Conservation (phyloP, 2,888 invertebrate species). For the Epinotia nisella region DNA sequence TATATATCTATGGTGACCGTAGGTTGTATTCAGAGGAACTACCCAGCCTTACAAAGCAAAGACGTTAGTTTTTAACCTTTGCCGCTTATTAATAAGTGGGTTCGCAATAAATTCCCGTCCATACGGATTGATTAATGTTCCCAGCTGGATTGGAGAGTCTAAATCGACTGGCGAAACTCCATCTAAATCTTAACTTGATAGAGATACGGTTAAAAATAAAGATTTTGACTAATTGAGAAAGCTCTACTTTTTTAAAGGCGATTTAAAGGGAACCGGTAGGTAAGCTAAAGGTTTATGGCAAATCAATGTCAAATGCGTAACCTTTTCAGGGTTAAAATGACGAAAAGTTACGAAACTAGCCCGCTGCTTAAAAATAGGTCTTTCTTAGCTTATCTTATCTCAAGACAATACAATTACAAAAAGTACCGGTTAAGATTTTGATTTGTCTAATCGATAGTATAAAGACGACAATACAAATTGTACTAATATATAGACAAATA, state of each 20-base stretch:
- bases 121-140: constrained; percentile 35
- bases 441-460: no score
- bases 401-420: no score
- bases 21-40: constrained; percentile 5
- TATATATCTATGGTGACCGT: no score
- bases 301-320: no score
- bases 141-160: constrained; percentile 1
- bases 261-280: neutral
- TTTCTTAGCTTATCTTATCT: no score
- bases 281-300: no score
- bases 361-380: no score
- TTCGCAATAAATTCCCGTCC: constrained; percentile 38
- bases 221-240: neutral
- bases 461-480: no score
- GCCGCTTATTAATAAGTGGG: constrained; percentile 35
- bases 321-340: no score
- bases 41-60: constrained; percentile 19
- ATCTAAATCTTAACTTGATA: neutral
- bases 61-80: constrained; percentile 31
- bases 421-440: no score
- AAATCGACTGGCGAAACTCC: neutral
- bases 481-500: no score
- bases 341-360: no score
- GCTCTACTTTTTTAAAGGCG: neutral
- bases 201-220: neutral